Conservation (phyloP, 2,888 invertebrate genomes). For the Parapristionchus giblindavisi region DNA sequence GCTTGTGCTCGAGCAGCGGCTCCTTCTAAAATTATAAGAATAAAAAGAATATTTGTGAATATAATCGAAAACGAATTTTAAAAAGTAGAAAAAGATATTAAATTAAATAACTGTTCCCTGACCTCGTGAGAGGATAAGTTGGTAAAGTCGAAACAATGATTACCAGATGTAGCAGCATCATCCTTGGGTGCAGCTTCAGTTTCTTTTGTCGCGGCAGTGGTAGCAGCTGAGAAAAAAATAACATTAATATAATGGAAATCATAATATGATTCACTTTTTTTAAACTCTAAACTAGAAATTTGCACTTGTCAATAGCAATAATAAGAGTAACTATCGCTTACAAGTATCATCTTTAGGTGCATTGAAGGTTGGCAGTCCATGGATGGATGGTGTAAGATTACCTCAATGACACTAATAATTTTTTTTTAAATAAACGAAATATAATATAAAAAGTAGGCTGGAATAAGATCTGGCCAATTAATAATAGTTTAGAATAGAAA, state of each 20-base stretch:
- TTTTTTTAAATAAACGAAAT: too few species aligned
- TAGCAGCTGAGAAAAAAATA: not conserved
- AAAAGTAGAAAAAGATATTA: too few species aligned
- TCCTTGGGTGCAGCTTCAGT: too few species aligned
- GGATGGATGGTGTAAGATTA: not conserved
- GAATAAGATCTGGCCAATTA: not conserved
- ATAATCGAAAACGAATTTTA: not conserved
- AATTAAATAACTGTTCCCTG: too few species aligned
- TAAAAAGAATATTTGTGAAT: not conserved
- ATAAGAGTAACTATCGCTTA: not conserved
- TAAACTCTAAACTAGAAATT: not conserved
- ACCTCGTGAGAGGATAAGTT: too few species aligned
- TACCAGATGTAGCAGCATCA: too few species aligned
- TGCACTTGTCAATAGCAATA: not conserved
- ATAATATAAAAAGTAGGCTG: not conserved
- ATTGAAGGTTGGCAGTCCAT: conserved; percentile 7
- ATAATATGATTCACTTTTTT: not conserved
- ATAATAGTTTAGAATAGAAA: not conserved
- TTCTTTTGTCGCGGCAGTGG: not conserved
- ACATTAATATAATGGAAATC: not conserved
- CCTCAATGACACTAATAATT: too few species aligned
- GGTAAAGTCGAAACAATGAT: too few species aligned
- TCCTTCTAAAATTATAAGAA: not conserved
- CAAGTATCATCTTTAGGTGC: not conserved
- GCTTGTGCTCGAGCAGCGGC: not conserved